Percentiles rank a stretch among this genome's conserved stretches.
Conservation (phyloP, 2,797 vertebrate genomes). For the Nannoperca australis region DNA sequence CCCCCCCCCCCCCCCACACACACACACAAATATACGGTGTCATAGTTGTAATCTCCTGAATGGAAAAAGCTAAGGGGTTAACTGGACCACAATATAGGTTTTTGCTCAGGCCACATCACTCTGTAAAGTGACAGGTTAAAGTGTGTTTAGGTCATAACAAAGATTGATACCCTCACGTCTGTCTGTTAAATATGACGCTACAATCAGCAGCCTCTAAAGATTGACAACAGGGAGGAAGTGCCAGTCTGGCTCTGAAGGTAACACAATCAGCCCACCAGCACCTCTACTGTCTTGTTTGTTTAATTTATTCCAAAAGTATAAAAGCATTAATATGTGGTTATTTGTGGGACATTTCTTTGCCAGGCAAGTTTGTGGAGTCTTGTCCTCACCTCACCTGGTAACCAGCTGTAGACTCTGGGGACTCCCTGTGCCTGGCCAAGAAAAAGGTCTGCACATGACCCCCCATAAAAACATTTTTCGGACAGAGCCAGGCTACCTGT, state of each 20-base stretch:
- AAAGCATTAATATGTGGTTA: background rate
- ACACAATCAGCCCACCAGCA: background rate
- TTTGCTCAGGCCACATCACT: background rate
- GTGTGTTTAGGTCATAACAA: background rate
- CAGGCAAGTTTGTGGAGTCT: too few relatives aligned
- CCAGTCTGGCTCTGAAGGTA: too few relatives aligned
- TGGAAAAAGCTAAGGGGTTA: conserved; percentile 40
- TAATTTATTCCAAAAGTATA: background rate
- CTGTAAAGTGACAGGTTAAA: background rate
- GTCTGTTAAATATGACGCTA: too few relatives aligned
- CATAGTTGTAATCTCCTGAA: conserved; percentile 18
- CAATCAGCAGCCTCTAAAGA: too few relatives aligned
- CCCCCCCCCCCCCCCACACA: conserved; percentile 16
- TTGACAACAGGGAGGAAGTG: too few relatives aligned
- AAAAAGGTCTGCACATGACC: background rate
- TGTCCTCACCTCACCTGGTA: too few relatives aligned
- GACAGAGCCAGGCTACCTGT: background rate
- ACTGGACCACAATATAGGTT: conserved; percentile 21
- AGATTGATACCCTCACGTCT: too few relatives aligned
- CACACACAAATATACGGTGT: conserved; percentile 23
- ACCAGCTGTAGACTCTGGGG: too few relatives aligned
- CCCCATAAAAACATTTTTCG: background rate
- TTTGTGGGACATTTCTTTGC: too few relatives aligned
- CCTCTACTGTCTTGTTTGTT: background rate
- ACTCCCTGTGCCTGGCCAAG: background rate